Evolutionary conservation across 2,113 vertebrate genomes (phyloP).

Genomic region (Raja brachyura): DNA sequence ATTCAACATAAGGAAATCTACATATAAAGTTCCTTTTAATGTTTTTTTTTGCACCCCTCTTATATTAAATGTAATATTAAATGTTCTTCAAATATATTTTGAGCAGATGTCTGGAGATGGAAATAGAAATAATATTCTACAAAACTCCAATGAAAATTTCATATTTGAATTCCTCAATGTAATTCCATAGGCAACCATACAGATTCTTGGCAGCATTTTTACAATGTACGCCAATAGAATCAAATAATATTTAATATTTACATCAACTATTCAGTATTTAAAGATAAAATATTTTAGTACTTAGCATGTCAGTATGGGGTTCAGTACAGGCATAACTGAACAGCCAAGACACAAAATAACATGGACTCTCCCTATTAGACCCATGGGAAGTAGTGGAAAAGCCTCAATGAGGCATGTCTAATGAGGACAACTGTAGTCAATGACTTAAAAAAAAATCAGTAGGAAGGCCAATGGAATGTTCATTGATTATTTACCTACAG

Average conservation of each 20-base stretch:
- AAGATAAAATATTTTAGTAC: background rate
- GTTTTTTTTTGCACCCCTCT: background rate
- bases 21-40: background rate
- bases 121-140: background rate
- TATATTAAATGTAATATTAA: conserved; percentile 13
- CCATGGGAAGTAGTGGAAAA: conserved; percentile 30
- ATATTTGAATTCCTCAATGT: background rate
- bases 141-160: background rate
- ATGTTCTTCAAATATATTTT: background rate
- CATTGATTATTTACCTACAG: conserved; percentile 36
- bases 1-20: background rate
- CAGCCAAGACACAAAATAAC: background rate
- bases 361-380: conserved; percentile 22
- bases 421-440: conserved; percentile 32
- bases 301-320: conserved; percentile 14
- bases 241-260: conserved; percentile 21
- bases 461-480: conserved; percentile 35
- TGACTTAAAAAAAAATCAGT: conserved; percentile 36
- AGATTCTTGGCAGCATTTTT: conserved; percentile 3
- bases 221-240: background rate
- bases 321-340: background rate
- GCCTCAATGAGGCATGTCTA: conserved; percentile 37
- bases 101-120: background rate
- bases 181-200: background rate
- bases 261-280: background rate